Evolutionary conservation across 30 jellyfish, hydroid and myxozoan species (phyloP), one percentile per base, ranked within the genome.

Genomic region (Hydra vulgaris): DNA sequence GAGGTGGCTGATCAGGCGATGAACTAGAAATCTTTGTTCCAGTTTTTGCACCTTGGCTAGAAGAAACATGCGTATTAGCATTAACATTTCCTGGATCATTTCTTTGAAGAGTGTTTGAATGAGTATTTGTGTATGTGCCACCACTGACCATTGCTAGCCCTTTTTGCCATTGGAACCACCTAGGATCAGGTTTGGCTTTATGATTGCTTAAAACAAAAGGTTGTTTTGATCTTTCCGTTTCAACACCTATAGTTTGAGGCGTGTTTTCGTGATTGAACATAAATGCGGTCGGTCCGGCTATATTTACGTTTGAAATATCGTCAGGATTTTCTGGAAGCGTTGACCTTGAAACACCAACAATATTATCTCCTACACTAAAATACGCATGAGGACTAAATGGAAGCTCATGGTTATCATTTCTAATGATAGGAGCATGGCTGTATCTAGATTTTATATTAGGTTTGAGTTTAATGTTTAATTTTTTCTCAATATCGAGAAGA

Each of bases 341-440:
- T 17, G 83, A 75, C 26, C 26, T 75, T 17, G 71, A 67, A 67
- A 75, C 66, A 75, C 83, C 71, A 12, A 12, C 8, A 40, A 40
- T 40, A 12, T 40, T 40, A 12, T 40, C 61, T 40, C 5, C 61
- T 12, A 12, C 20, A 75, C 26, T 75, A 24, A 75, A 25, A 25
- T 75, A 75, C 72, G 83, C 83, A 75, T 75, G 83, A 25, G 83
- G 83, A 17, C 83, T 70, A 25, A 75, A 75, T 70, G 83, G 83
- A 75, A 75, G 83, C 71, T 75, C 83, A 0, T 26, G 53, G 71
- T 75, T 75, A 25, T 75, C 83, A 71, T 75, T 75, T 7, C 83
- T 67, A 17, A 75, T 54, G 18, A 75, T 53, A 17, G 83, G 83
- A 7, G 83, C 80, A 54, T 75, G 83, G 26, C 56, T 67, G 66